Conservation (phyloP, 2,113 vertebrate genomes). For the Hoplias malabaricus region DNA sequence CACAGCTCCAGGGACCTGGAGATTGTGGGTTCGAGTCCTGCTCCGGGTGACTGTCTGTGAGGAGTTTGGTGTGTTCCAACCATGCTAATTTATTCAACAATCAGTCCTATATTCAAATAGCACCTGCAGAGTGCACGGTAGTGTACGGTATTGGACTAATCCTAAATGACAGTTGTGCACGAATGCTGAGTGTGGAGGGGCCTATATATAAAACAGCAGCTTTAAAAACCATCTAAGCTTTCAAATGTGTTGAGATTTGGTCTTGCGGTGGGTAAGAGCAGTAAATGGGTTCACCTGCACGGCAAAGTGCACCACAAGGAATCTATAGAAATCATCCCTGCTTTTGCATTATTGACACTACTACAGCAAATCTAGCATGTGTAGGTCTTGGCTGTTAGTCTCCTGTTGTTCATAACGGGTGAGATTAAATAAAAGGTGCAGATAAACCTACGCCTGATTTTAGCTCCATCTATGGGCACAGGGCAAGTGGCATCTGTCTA, state of each 20-base stretch:
- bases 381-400: constrained; percentile 18
- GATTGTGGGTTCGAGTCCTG: no score
- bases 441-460: constrained; percentile 19
- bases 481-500: constrained; percentile 35
- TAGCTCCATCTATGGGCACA: constrained; percentile 46
- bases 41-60: no score
- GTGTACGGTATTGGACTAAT: no score
- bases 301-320: neutral
- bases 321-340: neutral
- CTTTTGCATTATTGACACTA: neutral
- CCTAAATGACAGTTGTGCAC: no score
- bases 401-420: constrained; percentile 17
- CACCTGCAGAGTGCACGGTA: no score
- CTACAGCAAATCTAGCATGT: neutral
- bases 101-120: no score
- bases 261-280: neutral
- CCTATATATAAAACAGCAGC: no score
- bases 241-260: neutral
- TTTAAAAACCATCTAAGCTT: neutral
- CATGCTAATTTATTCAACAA: no score
- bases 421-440: constrained; percentile 27
- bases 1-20: no score
- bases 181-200: no score
- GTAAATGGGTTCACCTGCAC: neutral
- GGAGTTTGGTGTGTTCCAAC: no score